Evolutionary conservation across 2,113 vertebrate species (phyloP), one percentile per base, ranked within the genome.

Genomic region (Pachypanchax playfairii): DNA sequence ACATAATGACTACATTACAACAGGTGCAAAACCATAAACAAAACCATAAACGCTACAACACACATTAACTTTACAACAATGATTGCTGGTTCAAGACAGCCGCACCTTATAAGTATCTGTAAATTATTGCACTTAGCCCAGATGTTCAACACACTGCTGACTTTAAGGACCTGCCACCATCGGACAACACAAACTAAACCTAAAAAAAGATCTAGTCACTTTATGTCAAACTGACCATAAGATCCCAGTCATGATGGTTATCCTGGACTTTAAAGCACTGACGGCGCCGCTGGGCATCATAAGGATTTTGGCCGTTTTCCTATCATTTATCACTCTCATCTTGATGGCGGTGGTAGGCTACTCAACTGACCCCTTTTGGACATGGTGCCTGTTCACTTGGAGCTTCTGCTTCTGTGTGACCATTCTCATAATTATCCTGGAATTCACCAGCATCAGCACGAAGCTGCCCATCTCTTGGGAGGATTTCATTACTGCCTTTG

Each of bases 321-420:
- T 94, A 25, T 90, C 91, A 62, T 95, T 93, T 28, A 20, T 92
- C 1, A 41, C 92, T 65, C 95, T 96, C 88, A 94, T 95, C 80
- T 65, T 96, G 85, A 94, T 92, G 73, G 92, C 93, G 1, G 92
- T 90, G 0, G 47, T 82, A 0, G 1, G 10, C 1, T 0, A 0
- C 6, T 25, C 0, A 0, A 0, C 0, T 0, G 0, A 0, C 0
- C 4, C 90, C 14, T 93, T 85, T 2, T 93, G 93, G 60, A 68
- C 59, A 0, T 95, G 94, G 94, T 93, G 94, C 70, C 93, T 96
- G 94, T 94, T 95, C 82, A 89, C 87, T 1, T 96, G 95, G 95
- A 92, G 92, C 75, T 91, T 96, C 84, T 95, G 94, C 70, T 95
- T 93, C 28, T 4, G 50, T 0, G 8, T 94, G 48, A 93, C 93